These are phyloP conservation scores for Hapalemur alaotrensis DNA, from an alignment of 2,797 vertebrate species.

Conservation along the genomic window DNA sequence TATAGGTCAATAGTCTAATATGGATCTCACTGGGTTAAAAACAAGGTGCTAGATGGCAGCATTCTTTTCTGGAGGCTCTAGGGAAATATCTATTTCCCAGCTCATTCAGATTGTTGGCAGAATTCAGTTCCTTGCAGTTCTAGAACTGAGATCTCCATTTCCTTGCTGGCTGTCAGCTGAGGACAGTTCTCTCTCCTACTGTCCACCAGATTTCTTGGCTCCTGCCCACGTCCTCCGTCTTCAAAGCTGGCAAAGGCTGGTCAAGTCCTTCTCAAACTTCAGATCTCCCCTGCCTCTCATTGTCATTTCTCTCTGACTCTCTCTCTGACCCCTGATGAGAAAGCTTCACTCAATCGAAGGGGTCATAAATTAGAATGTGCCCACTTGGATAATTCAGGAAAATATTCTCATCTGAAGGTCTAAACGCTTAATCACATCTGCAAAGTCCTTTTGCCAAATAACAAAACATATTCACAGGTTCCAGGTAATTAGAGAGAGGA, in stretches of 20 bases:
- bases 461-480: background rate
- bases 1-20: background rate
- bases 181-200: background rate
- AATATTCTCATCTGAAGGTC: background rate
- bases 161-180: background rate
- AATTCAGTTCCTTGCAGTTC: background rate
- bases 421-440: background rate
- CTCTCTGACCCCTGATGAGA: background rate
- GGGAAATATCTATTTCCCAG: background rate
- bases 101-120: background rate
- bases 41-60: background rate
- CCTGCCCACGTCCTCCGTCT: background rate
- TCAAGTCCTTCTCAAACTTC: background rate
- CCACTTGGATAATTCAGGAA: background rate
- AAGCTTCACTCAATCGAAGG: background rate
- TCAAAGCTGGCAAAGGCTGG: background rate
- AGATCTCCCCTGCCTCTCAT: background rate
- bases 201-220: background rate
- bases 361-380: background rate
- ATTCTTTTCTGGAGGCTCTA: background rate
- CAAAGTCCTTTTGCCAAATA: background rate
- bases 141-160: background rate
- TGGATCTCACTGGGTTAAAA: background rate
- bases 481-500: background rate
- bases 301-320: background rate